phyloP scores from a whole-genome alignment of 2,888 invertebrate genomes.

The Agonopterix arenella region DNA sequence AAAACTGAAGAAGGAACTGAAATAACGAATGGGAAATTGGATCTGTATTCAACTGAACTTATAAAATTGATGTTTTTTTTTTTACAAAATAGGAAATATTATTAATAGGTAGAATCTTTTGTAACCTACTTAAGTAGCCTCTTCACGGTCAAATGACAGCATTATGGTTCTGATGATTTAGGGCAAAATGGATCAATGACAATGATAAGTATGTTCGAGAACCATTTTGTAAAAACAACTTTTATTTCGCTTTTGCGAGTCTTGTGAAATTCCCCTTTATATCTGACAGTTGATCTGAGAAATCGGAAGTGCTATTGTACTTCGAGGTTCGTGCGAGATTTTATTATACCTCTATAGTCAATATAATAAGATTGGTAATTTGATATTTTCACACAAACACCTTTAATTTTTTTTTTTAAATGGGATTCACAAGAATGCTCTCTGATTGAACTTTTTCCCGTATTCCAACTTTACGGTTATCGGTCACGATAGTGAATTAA shows the following conservation, averaged over 20 bases:
- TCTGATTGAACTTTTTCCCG: constrained; percentile 19
- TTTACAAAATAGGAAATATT: too few species aligned
- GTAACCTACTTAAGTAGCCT: constrained; percentile 15
- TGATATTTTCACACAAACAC: constrained; percentile 8
- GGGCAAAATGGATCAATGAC: constrained; percentile 22
- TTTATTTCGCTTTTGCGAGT: constrained; percentile 27
- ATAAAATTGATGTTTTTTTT: too few species aligned
- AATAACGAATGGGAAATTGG: too few species aligned
- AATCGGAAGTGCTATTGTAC: constrained; percentile 21
- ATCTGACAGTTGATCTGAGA: constrained; percentile 18
- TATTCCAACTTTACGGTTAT: constrained; percentile 28
- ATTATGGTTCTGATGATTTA: constrained; percentile 24
- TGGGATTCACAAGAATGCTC: background rate
- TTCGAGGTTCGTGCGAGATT: constrained; percentile 4
- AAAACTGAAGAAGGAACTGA: too few species aligned
- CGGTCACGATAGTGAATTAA: constrained; percentile 32
- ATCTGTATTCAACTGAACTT: too few species aligned
- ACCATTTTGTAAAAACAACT: constrained; percentile 33
- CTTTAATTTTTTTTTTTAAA: constrained; percentile 4
- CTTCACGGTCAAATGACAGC: constrained; percentile 22
- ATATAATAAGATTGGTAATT: constrained; percentile 9
- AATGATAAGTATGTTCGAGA: constrained; percentile 41
- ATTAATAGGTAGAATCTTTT: background rate
- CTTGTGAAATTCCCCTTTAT: constrained; percentile 29
- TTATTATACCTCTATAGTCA: constrained; percentile 1